phyloP scores from a whole-genome alignment of 2,888 invertebrate genomes.

The Drosophila ustulata region DNA sequence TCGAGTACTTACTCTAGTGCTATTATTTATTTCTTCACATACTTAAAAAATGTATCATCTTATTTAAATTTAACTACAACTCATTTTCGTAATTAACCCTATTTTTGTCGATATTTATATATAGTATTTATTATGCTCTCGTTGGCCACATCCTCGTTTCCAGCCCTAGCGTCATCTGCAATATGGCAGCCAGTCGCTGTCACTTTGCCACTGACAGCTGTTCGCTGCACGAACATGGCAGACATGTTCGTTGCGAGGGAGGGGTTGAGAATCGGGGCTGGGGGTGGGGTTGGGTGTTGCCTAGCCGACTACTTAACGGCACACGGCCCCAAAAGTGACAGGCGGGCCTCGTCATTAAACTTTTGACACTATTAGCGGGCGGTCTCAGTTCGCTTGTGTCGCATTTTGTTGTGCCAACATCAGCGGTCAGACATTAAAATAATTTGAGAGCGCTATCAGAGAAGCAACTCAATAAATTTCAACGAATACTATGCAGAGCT shows the following conservation, averaged over 20 bases:
- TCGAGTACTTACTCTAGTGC: background rate
- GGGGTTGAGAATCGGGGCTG: background rate
- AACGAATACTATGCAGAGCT: conserved; percentile 8
- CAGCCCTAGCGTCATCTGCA: conserved; percentile 41
- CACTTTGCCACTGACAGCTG: conserved; percentile 71
- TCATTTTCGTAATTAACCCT: conserved; percentile 31
- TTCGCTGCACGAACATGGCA: conserved; percentile 55
- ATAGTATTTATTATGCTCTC: background rate
- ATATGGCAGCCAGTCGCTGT: conserved; percentile 63
- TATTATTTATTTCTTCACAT: background rate
- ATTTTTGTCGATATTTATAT: conserved; percentile 15
- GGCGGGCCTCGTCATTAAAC: conserved; percentile 75
- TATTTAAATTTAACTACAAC: background rate
- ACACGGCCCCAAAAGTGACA: conserved; percentile 66
- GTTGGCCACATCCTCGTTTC: background rate
- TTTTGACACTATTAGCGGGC: conserved; percentile 82
- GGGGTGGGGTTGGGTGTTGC: conserved; percentile 20
- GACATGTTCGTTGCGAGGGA: conserved; percentile 21
- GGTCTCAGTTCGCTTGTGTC: conserved; percentile 25
- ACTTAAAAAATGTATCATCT: background rate
- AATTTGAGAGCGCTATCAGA: conserved; percentile 61
- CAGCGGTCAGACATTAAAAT: conserved; percentile 58
- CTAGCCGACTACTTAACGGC: conserved; percentile 67
- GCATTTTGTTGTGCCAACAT: conserved; percentile 48
- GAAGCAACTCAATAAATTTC: conserved; percentile 21